These are phyloP conservation scores for Ceyx margarethae DNA, from an alignment of 2,113 vertebrate genomes.

Conservation along the genomic window DNA sequence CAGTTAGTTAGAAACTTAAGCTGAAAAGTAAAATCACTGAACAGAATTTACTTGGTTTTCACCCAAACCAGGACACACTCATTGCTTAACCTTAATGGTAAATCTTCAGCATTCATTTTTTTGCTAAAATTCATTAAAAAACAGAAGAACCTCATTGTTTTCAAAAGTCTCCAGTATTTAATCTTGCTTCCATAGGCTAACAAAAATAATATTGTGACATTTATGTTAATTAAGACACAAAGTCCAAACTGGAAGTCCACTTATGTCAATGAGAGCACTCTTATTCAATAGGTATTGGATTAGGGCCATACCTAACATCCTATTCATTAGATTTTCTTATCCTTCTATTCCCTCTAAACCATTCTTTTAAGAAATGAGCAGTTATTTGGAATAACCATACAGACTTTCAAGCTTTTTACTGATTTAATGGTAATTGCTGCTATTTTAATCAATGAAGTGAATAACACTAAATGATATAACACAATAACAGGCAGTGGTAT, in stretches of 20 bases:
- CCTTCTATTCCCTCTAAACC: not conserved
- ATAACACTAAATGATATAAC: slow-evolving; percentile 3
- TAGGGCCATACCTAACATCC: not conserved
- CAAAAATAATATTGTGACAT: not conserved
- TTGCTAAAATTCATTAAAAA: not conserved
- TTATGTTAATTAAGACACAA: not conserved
- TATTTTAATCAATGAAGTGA: slow-evolving; percentile 48
- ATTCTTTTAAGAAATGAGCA: not conserved
- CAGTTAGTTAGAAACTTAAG: too few species aligned
- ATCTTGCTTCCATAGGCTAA: not conserved
- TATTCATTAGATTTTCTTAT: not conserved
- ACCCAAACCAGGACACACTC: too few species aligned
- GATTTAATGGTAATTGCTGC: slow-evolving; percentile 16
- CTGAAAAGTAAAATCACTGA: too few species aligned
- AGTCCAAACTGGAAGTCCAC: not conserved
- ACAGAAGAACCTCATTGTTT: not conserved
- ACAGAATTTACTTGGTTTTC: too few species aligned
- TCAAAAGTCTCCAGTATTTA: not conserved
- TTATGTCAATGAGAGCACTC: not conserved
- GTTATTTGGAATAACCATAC: not conserved
- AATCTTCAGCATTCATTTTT: not conserved
- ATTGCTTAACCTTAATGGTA: not conserved
- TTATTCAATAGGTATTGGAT: not conserved
- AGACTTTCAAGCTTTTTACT: not conserved
- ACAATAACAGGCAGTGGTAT: not conserved